phyloP scores from a whole-genome alignment of 2,888 invertebrate species.

The Noctua pronuba region DNA sequence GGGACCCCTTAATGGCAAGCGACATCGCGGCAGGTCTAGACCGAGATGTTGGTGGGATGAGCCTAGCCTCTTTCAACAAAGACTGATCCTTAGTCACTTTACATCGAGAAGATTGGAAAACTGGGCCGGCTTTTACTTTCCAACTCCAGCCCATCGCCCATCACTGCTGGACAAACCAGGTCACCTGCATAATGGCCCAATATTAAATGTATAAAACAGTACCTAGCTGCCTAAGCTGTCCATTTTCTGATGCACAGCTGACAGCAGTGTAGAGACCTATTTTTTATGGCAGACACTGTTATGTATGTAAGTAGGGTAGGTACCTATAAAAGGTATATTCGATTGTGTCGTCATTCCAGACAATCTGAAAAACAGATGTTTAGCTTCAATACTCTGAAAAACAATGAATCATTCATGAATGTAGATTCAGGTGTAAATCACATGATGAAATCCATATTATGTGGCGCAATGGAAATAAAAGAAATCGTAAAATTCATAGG shows the following conservation, averaged over 20 bases:
- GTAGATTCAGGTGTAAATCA: constrained; percentile 66
- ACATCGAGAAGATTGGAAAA: background rate
- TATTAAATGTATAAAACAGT: background rate
- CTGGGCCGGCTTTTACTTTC: background rate
- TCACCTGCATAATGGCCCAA: background rate
- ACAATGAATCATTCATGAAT: constrained; percentile 68
- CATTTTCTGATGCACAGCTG: background rate
- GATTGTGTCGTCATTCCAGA: constrained; percentile 42
- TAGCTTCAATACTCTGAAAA: constrained; percentile 50
- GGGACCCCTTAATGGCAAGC: background rate
- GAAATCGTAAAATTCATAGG: constrained; percentile 72
- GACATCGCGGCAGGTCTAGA: background rate
- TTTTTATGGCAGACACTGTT: background rate
- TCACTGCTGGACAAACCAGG: background rate
- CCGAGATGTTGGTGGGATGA: background rate
- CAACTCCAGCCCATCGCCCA: background rate
- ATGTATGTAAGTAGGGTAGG: background rate
- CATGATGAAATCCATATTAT: constrained; percentile 40
- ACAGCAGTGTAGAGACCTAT: background rate
- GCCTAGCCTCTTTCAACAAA: background rate
- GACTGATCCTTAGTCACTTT: background rate
- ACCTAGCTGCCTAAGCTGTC: background rate
- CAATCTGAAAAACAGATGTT: constrained; percentile 63
- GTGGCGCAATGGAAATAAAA: constrained; percentile 44
- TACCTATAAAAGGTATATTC: constrained; percentile 1